phyloP scores from a whole-genome alignment of 2,113 vertebrate species.

The Holacanthus passer region DNA sequence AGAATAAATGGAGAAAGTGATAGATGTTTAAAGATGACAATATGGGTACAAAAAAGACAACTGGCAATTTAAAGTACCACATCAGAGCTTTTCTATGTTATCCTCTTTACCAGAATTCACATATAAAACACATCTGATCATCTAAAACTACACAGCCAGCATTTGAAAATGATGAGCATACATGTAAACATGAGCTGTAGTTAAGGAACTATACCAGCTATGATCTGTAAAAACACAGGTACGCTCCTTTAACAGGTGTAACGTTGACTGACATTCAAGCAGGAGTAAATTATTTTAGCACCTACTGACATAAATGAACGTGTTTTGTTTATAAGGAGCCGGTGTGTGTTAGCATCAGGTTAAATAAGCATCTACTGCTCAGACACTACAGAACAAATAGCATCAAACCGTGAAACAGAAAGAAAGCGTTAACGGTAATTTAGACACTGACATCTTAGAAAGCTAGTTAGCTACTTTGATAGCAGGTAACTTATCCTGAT shows the following conservation, averaged over 20 bases:
- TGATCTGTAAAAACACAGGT: not conserved
- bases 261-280: not conserved
- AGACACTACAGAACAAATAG: not conserved
- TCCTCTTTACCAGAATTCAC: no score
- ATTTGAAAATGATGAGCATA: not conserved
- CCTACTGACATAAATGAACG: not conserved
- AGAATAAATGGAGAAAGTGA: not conserved
- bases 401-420: not conserved
- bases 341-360: not conserved
- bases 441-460: not conserved
- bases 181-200: not conserved
- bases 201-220: not conserved
- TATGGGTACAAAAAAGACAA: not conserved
- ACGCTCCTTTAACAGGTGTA: not conserved
- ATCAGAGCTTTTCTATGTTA: not conserved
- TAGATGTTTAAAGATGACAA: not conserved
- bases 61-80: not conserved
- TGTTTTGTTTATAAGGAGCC: not conserved
- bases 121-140: not conserved
- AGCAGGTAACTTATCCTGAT: not conserved
- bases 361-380: not conserved
- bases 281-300: not conserved
- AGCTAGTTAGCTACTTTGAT: not conserved
- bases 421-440: not conserved
- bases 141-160: not conserved